A percentile compares a stretch with the other conserved stretches of the same genome.
phyloP scores from a whole-genome alignment of 2,113 vertebrate genomes.

The Centropus bengalensis region DNA sequence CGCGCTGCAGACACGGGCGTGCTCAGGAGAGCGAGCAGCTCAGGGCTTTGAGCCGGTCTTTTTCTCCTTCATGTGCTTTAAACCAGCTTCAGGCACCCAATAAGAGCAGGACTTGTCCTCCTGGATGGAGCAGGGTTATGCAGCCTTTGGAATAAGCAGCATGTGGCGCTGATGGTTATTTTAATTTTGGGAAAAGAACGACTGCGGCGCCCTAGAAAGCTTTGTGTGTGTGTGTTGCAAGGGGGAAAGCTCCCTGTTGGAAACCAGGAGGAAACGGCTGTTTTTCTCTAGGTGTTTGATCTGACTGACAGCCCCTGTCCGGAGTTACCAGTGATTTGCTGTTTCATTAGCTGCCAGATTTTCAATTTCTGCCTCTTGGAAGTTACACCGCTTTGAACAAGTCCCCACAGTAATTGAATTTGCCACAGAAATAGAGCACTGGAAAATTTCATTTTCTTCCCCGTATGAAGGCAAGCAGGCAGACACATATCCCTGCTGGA shows the following conservation, averaged over 20 bases:
- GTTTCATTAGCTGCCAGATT: constrained; percentile 95
- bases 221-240: not conserved
- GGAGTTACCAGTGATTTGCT: constrained; percentile 91
- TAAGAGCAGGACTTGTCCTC: not conserved
- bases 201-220: not conserved
- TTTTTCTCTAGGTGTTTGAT: constrained; percentile 77
- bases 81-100: not conserved
- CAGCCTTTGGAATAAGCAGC: not conserved
- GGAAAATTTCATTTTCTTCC: constrained; percentile 98
- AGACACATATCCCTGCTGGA: constrained; percentile 55
- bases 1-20: accelerated
- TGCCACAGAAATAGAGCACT: constrained; percentile 97
- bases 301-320: constrained; percentile 84
- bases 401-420: constrained; percentile 99
- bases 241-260: not conserved
- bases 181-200: constrained; percentile 27
- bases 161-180: not conserved
- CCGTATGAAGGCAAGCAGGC: constrained; percentile 67
- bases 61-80: not conserved
- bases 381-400: constrained; percentile 95
- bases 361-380: constrained; percentile 98
- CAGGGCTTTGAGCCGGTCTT: not conserved
- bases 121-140: not conserved
- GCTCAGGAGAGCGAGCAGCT: accelerated
- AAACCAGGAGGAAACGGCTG: constrained; percentile 47